These are phyloP conservation scores for Polyommatus icarus DNA, from an alignment of 2,888 invertebrate genomes.

Conservation along the genomic window DNA sequence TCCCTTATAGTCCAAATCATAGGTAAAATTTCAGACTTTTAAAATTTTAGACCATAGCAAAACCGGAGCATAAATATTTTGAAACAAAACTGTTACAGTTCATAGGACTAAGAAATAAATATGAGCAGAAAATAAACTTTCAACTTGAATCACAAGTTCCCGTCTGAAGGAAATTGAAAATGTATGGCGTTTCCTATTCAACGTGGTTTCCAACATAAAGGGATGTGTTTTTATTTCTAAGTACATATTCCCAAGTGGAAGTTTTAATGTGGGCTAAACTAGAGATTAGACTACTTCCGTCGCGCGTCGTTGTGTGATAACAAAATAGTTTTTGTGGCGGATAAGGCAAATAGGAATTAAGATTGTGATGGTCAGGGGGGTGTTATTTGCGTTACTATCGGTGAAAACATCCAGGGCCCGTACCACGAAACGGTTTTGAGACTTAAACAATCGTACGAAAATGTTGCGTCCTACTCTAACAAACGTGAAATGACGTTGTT, in stretches of 20 bases:
- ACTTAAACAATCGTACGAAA: too few relatives aligned
- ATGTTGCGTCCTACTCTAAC: too few relatives aligned
- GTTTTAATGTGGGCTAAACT: not conserved
- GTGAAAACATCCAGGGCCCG: too few relatives aligned
- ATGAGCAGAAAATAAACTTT: slow-evolving; percentile 35
- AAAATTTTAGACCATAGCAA: too few relatives aligned
- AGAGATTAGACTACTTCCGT: not conserved
- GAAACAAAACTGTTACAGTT: not conserved
- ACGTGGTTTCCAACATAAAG: not conserved
- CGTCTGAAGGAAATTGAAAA: slow-evolving; percentile 32
- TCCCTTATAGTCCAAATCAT: too few relatives aligned
- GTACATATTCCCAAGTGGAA: slow-evolving; percentile 1
- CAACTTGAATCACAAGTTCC: slow-evolving; percentile 13
- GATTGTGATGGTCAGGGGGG: too few relatives aligned
- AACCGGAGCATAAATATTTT: not conserved
- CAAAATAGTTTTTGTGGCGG: not conserved
- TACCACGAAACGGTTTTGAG: too few relatives aligned
- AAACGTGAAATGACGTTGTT: too few relatives aligned
- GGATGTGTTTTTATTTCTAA: slow-evolving; percentile 1
- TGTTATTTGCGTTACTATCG: not conserved
- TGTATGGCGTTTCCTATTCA: slow-evolving; percentile 31
- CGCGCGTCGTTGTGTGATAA: not conserved
- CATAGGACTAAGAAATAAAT: not conserved
- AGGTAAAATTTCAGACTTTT: too few relatives aligned
- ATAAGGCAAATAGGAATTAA: not conserved